Percentiles rank a stretch among this genome's conserved stretches.
Conservation (phyloP, 2,797 vertebrate genomes). For the Notolepis coatsorum region DNA sequence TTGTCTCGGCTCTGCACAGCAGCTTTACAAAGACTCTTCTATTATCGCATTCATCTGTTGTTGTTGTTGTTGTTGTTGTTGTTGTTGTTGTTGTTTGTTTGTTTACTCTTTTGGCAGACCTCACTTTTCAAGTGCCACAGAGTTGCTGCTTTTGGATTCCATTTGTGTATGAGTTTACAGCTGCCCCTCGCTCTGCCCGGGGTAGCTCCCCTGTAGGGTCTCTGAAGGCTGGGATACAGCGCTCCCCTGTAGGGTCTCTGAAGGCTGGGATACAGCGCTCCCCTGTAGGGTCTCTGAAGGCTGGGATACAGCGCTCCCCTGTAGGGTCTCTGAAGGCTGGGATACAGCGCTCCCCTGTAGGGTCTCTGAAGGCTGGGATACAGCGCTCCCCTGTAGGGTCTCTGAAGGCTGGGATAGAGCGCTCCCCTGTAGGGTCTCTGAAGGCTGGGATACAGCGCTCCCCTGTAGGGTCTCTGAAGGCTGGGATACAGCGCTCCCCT, state of each 20-base stretch:
- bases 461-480: slow-evolving; percentile 12
- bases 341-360: slow-evolving; percentile 19
- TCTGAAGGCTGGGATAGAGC: too few relatives aligned
- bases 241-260: slow-evolving; percentile 9
- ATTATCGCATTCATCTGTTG: slow-evolving; percentile 31
- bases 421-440: slow-evolving; percentile 26
- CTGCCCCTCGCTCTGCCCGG: neutral
- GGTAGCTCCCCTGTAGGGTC: slow-evolving; percentile 27
- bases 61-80: slow-evolving; percentile 1
- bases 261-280: slow-evolving; percentile 15
- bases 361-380: slow-evolving; percentile 26
- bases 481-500: too few relatives aligned
- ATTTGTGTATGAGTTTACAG: slow-evolving; percentile 29
- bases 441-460: slow-evolving; percentile 12
- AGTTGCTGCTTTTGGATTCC: slow-evolving; percentile 35
- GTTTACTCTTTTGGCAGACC: neutral
- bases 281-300: slow-evolving; percentile 28
- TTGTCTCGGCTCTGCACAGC: slow-evolving; percentile 3
- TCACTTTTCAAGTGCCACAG: slow-evolving; percentile 11
- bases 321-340: too few relatives aligned
- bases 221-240: slow-evolving; percentile 19
- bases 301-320: slow-evolving; percentile 5
- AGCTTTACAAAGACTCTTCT: slow-evolving; percentile 27
- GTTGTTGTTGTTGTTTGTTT: neutral
- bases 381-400: slow-evolving; percentile 13